These are phyloP conservation scores for Cebidichthys violaceus DNA, from an alignment of 2,113 vertebrate species.

Conservation along the genomic window DNA sequence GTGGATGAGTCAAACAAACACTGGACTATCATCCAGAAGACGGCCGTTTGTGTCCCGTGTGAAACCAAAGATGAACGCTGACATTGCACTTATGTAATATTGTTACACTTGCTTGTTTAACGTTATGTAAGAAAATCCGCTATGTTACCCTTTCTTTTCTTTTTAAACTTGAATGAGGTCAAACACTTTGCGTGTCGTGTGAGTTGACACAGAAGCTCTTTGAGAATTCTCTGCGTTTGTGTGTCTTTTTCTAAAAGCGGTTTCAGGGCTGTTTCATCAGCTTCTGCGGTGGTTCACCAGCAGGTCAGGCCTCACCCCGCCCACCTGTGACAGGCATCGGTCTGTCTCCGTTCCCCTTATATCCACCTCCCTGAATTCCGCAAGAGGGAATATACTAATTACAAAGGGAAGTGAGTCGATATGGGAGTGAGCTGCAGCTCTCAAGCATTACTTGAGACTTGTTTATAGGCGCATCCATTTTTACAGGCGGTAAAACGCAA, in stretches of 20 bases:
- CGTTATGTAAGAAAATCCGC: no score
- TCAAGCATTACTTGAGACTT: not conserved
- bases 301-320: slow-evolving; percentile 6
- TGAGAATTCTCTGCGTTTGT: slow-evolving; percentile 20
- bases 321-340: slow-evolving; percentile 14
- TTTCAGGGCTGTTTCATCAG: slow-evolving; percentile 65
- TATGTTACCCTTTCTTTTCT: not conserved
- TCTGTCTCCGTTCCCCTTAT: not conserved
- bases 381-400: not conserved
- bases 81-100: not conserved
- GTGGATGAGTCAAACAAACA: no score
- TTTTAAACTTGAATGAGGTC: not conserved
- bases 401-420: slow-evolving; percentile 11
- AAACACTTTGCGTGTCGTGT: not conserved
- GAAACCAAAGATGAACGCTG: not conserved
- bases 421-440: slow-evolving; percentile 1
- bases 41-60: no score
- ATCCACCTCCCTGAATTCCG: not conserved
- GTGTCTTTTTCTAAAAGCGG: slow-evolving; percentile 28
- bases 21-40: no score
- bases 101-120: no score
- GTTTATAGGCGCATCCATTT: not conserved
- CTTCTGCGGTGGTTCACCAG: slow-evolving; percentile 19
- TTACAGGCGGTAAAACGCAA: not conserved
- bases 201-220: not conserved